Percentiles rank a stretch among this genome's conserved stretches.
phyloP scores from a whole-genome alignment of 2,888 invertebrate genomes.

The Resseliella maxima region DNA sequence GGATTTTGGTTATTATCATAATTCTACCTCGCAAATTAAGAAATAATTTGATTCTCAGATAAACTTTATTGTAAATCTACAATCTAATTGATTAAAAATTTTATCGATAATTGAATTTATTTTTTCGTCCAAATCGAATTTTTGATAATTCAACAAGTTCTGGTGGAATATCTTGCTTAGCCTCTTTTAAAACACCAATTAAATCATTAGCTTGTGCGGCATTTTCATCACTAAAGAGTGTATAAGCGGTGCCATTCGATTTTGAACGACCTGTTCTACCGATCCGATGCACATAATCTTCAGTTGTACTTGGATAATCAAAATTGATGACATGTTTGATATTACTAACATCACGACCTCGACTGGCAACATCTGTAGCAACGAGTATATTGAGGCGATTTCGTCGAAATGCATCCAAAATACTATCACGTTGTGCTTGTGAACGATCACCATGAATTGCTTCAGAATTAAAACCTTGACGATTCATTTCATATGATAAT shows the following conservation, averaged over 20 bases:
- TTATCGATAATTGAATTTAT: too few species aligned
- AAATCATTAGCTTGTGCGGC: conserved; percentile 89
- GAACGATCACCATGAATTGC: conserved; percentile 95
- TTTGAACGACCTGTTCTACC: conserved; percentile 91
- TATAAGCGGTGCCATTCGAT: conserved; percentile 91
- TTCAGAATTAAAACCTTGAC: conserved; percentile 67
- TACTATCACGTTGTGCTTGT: conserved; percentile 93
- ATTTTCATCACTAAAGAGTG: conserved; percentile 92
- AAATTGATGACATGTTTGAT: conserved; percentile 96
- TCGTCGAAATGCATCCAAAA: conserved; percentile 87
- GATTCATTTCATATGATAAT: conserved; percentile 78
- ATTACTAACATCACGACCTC: conserved; percentile 95
- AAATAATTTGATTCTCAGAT: too few species aligned
- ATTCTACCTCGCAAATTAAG: too few species aligned
- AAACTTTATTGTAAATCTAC: too few species aligned
- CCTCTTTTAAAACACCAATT: conserved; percentile 88
- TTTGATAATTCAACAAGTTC: conserved; percentile 12
- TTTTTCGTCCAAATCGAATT: background rate
- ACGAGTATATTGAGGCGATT: conserved; percentile 90
- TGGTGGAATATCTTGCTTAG: conserved; percentile 76
- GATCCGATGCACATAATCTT: conserved; percentile 96
- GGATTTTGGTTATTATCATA: too few species aligned
- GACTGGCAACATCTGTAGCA: conserved; percentile 97
- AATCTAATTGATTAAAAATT: too few species aligned
- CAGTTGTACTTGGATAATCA: conserved; percentile 95